Conservation (phyloP, 2,113 vertebrate genomes). For the Cottus gobio region DNA sequence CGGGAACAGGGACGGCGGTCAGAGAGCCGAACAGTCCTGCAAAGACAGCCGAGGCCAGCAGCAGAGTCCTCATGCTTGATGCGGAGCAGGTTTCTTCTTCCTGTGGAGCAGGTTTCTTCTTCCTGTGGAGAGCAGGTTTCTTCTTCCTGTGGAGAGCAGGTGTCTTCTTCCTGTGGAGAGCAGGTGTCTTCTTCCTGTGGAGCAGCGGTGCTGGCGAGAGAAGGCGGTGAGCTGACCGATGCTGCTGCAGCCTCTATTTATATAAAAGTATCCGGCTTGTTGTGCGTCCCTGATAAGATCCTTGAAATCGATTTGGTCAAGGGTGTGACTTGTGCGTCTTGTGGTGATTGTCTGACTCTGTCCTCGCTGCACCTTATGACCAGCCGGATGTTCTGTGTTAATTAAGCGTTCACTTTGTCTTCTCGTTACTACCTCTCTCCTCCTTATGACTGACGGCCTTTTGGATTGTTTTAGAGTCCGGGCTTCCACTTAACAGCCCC, state of each 20-base stretch:
- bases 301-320: constrained; percentile 22
- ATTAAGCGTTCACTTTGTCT: not conserved
- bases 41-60: constrained; percentile 40
- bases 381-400: constrained; percentile 13
- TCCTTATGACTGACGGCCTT: not conserved
- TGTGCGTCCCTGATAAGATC: constrained; percentile 13
- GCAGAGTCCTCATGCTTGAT: constrained; percentile 47
- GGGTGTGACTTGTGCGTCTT: constrained; percentile 17
- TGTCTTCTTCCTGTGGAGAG: no score
- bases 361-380: constrained; percentile 27
- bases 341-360: constrained; percentile 16
- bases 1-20: not conserved
- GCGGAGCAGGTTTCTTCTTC: not conserved
- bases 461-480: no score
- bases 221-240: not conserved
- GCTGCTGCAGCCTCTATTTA: not conserved
- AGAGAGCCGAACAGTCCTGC: constrained; percentile 38
- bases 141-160: no score
- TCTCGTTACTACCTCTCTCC: not conserved
- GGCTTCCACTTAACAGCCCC: no score
- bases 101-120: not conserved
- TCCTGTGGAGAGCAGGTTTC: not conserved
- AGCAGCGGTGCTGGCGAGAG: not conserved
- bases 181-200: not conserved
- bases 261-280: constrained; percentile 10